Conservation (phyloP, 2,113 vertebrate species). For the Varanus komodoensis region DNA sequence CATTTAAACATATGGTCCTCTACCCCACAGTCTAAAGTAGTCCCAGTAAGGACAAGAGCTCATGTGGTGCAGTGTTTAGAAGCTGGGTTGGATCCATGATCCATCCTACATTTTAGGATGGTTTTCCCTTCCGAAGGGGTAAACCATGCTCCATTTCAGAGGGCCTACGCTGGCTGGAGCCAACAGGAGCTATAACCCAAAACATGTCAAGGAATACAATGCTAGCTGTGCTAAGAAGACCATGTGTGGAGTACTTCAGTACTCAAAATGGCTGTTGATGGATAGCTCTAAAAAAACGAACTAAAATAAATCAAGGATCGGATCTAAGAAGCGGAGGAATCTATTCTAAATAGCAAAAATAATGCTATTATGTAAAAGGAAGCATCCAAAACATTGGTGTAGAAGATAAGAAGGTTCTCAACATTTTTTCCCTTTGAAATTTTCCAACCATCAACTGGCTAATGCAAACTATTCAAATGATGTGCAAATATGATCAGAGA, state of each 20-base stretch:
- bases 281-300: background rate
- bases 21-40: too few relatives aligned
- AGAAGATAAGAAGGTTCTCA: conserved; percentile 80
- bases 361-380: conserved; percentile 23
- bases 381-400: conserved; percentile 66
- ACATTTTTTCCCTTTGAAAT: conserved; percentile 43
- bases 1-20: too few relatives aligned
- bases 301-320: background rate
- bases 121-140: too few relatives aligned
- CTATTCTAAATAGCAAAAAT: conserved; percentile 1
- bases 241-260: conserved; percentile 21
- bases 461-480: background rate
- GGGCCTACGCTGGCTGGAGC: too few relatives aligned
- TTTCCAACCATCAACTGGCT: background rate
- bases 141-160: too few relatives aligned
- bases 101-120: too few relatives aligned
- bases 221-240: conserved; percentile 60
- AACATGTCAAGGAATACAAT: background rate
- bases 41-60: too few relatives aligned
- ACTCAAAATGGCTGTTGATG: background rate
- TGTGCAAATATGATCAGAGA: background rate
- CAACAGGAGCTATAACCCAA: too few relatives aligned
- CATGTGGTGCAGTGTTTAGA: too few relatives aligned
- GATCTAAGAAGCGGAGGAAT: background rate
- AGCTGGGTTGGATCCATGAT: too few relatives aligned